Base-by-base conservation (phyloP, 2,113 vertebrate species). In the Numida meleagris region DNA sequence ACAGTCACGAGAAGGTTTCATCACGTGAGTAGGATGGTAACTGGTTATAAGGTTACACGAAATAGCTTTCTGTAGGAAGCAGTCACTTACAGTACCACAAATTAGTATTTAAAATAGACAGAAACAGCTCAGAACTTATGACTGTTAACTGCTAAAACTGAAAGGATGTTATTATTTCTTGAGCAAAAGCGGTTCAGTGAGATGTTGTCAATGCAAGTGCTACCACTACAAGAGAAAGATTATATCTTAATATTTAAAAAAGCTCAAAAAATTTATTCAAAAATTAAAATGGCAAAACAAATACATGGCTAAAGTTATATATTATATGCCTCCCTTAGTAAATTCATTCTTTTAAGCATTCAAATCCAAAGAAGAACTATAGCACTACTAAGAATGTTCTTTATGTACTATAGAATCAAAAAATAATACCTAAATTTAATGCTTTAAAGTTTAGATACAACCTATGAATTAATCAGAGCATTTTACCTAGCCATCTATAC, bases 221-320 rank as follows among this genome's bases (percentile, higher is more conserved):
- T 34, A 45, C 24, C 25, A 40, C 53, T 51, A 62, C 9, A 63
- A 65, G 63, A 14, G n/a, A 36, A 40, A 86, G 12, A 53, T 1
- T 4, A 0, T 0, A 2, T 17, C 27, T 61, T 29, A 42, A 16
- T 40, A 25, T 36, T 38, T 78, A 27, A 42, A 43, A 55, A 81
- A 58, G 13, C 33, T 40, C 82, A 36, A 59, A n/a, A 59, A 57
- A 50, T 17, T 15, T 2, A 38, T 40, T 86, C 25, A 59, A 20
- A 31, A 72, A 63, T 76, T 46, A 59, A 67, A 90, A 17, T 24
- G 31, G 27, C 19, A 74, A 87, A 86, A 31, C 36, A 11, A 82
- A 92, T 76, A 31, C 42, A 42, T 4, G 27, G 29, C 33, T 88
- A 29, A 83, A 59, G 75, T 82, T 40, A 66, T 19, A 19, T 33